phyloP scores from a whole-genome alignment of 2,113 vertebrate species.

The Bothrops jararaca region DNA sequence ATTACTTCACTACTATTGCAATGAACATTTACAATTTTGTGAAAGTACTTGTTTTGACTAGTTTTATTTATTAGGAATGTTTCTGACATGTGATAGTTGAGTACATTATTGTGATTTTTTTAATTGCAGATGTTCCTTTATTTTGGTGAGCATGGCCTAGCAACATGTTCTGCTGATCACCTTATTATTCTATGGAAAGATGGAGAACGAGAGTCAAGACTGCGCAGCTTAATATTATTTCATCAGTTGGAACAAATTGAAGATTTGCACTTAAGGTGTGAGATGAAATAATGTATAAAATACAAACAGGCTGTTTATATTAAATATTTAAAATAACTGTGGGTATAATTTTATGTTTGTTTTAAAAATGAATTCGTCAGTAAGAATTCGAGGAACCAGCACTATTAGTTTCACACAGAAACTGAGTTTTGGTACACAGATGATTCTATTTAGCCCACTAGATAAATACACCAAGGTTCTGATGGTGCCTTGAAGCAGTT shows the following conservation, averaged over 20 bases:
- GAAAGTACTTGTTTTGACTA: not conserved
- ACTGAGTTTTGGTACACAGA: not conserved
- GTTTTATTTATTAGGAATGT: not conserved
- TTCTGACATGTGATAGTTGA: constrained; percentile 1
- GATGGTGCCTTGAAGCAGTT: not conserved
- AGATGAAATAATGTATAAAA: constrained; percentile 12
- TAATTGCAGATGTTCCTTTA: constrained; percentile 88
- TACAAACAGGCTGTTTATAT: constrained; percentile 23
- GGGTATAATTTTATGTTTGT: not conserved
- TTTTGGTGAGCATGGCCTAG: constrained; percentile 83
- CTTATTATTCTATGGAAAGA: constrained; percentile 95
- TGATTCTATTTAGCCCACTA: not conserved
- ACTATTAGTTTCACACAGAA: not conserved
- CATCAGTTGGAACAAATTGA: constrained; percentile 85
- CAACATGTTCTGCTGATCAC: constrained; percentile 92
- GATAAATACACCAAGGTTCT: not conserved
- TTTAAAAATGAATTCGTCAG: constrained; percentile 18
- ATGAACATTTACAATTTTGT: not conserved
- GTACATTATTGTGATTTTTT: constrained; percentile 29
- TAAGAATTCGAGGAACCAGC: not conserved
- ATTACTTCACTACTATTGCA: not conserved
- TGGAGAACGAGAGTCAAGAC: constrained; percentile 82
- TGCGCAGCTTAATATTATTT: constrained; percentile 87
- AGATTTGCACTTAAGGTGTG: constrained; percentile 66
- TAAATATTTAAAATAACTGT: not conserved